These are phyloP conservation scores for Portevinia maculata DNA, from an alignment of 2,888 invertebrate genomes.

Conservation along the genomic window DNA sequence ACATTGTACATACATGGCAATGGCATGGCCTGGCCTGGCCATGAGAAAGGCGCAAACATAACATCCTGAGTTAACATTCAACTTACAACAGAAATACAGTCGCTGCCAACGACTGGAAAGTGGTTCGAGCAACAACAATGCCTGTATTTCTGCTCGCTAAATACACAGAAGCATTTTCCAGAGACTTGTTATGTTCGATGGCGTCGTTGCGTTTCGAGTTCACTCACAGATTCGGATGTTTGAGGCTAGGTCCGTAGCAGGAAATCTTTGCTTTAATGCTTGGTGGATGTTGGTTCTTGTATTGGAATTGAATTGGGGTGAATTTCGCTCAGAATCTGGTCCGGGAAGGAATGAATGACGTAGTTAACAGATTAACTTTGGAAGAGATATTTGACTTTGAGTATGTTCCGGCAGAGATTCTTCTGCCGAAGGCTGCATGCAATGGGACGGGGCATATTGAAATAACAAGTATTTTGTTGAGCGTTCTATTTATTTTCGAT, in stretches of 20 bases:
- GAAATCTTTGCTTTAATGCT: neutral
- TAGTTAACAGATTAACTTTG: conserved; percentile 55
- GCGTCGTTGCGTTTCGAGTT: conserved; percentile 25
- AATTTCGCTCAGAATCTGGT: conserved; percentile 61
- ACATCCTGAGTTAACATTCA: conserved; percentile 32
- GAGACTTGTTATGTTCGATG: conserved; percentile 28
- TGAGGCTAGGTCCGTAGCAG: neutral
- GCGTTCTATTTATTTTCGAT: conserved; percentile 6
- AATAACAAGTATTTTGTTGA: conserved; percentile 69
- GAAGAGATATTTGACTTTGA: conserved; percentile 40
- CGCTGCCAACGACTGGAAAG: conserved; percentile 11
- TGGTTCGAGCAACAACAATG: conserved; percentile 29
- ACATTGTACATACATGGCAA: no score
- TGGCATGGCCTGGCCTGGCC: no score
- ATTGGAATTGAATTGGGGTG: conserved; percentile 21
- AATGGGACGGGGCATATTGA: conserved; percentile 30
- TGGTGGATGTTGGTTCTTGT: neutral
- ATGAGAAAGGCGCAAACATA: conserved; percentile 53
- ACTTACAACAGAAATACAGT: conserved; percentile 4
- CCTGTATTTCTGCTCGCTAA: neutral
- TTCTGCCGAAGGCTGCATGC: conserved; percentile 53
- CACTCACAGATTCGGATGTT: neutral
- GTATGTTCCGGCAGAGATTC: conserved; percentile 31
- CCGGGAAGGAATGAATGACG: conserved; percentile 65
- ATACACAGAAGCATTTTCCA: conserved; percentile 13